Evolutionary conservation across 2,113 vertebrate species (phyloP).

Genomic region (Grallaria varia): DNA sequence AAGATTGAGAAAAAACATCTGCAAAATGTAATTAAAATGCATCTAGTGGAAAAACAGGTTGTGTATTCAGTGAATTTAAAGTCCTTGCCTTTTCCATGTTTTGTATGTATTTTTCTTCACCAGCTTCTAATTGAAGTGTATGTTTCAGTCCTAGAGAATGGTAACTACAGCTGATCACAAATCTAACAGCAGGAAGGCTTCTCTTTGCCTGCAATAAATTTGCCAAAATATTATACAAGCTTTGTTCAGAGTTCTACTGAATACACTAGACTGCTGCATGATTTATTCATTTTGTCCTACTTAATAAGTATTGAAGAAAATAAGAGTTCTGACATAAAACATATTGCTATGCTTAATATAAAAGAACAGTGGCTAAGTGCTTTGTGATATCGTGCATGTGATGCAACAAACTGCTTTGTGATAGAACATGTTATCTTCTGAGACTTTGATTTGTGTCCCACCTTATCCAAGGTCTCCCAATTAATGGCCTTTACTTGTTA

Average conservation of each 20-base stretch:
- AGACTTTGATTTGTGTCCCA: not conserved
- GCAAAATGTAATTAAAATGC: constrained; percentile 62
- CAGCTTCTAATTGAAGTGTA: not conserved
- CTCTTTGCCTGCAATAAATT: not conserved
- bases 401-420: not conserved
- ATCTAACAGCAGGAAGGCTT: not conserved
- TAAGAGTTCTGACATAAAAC: not conserved
- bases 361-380: not conserved
- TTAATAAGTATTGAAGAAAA: not conserved
- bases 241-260: not conserved
- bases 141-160: not conserved
- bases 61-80: not conserved
- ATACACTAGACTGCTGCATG: no score
- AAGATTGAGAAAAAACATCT: constrained; percentile 64
- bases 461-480: not conserved
- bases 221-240: not conserved
- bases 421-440: not conserved
- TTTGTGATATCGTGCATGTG: not conserved
- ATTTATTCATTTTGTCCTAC: not conserved
- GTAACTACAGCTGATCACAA: not conserved
- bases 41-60: constrained; percentile 48
- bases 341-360: not conserved
- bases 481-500: not conserved
- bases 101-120: constrained; percentile 1
- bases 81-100: constrained; percentile 27